These are phyloP conservation scores for Phthorimaea operculella DNA, from an alignment of 1,140 invertebrate genomes.

Conservation along the genomic window DNA sequence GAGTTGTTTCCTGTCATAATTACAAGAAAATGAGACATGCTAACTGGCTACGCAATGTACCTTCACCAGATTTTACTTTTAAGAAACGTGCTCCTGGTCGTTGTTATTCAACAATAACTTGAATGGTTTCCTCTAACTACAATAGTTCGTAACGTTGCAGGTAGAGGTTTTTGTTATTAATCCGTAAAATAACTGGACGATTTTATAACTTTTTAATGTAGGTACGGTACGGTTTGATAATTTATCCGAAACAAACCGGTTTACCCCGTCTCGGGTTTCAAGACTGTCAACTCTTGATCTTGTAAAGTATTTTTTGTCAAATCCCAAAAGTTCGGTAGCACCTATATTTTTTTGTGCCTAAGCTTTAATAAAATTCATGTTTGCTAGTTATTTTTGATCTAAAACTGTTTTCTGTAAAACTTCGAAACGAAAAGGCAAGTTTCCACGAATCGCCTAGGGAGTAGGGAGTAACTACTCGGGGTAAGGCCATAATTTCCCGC, in stretches of 20 bases:
- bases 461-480: not conserved
- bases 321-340: too few species aligned
- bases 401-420: not conserved
- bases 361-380: too few species aligned
- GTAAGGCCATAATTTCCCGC: not conserved
- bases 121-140: slow-evolving; percentile 46
- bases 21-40: too few species aligned
- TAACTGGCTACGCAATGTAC: too few species aligned
- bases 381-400: too few species aligned
- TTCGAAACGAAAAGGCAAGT: not conserved
- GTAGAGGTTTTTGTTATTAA: slow-evolving; percentile 22
- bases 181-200: slow-evolving; percentile 14
- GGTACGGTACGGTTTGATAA: not conserved
- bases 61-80: too few species aligned
- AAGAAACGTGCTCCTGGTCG: slow-evolving; percentile 21
- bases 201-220: not conserved
- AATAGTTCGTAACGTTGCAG: slow-evolving; percentile 33
- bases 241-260: not conserved
- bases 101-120: slow-evolving; percentile 40
- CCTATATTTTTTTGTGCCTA: too few species aligned
- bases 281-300: not conserved
- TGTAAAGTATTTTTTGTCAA: not conserved
- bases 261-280: not conserved
- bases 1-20: too few species aligned
- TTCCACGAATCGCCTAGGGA: not conserved